A percentile compares a stretch with the other conserved stretches of the same genome.
Evolutionary conservation across 2,888 invertebrate species (phyloP).

Genomic region (Balanococcus diminutus): DNA sequence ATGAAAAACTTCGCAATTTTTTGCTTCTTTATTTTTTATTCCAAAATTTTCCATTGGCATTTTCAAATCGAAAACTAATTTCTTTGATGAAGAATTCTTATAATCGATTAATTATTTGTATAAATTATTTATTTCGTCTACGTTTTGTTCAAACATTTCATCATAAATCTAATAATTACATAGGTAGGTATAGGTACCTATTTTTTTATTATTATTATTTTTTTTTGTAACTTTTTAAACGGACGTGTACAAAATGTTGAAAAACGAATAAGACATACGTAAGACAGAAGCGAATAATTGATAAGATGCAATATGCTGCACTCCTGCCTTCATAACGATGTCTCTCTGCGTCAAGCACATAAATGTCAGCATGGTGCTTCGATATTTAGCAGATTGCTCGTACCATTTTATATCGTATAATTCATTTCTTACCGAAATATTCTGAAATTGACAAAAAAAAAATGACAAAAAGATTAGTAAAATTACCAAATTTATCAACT

Average conservation of each 20-base stretch:
- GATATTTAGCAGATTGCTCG: slow-evolving; percentile 49
- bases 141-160: too few relatives aligned
- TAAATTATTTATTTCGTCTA: too few relatives aligned
- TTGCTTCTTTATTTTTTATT: too few relatives aligned
- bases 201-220: too few relatives aligned
- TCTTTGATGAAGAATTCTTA: too few relatives aligned
- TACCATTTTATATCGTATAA: slow-evolving; percentile 51
- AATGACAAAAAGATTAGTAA: background rate
- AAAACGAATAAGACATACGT: slow-evolving; percentile 48
- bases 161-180: too few relatives aligned
- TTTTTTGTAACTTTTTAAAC: background rate
- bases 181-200: too few relatives aligned
- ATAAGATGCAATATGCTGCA: slow-evolving; percentile 49
- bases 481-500: background rate
- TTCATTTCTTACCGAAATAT: slow-evolving; percentile 47
- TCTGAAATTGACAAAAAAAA: slow-evolving; percentile 34
- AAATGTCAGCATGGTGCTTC: slow-evolving; percentile 44
- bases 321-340: slow-evolving; percentile 51
- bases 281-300: slow-evolving; percentile 48
- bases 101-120: too few relatives aligned
- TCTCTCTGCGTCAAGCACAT: slow-evolving; percentile 52
- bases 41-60: too few relatives aligned
- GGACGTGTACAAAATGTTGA: slow-evolving; percentile 50
- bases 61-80: too few relatives aligned
- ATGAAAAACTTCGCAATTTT: too few relatives aligned